Base-by-base conservation (phyloP, 1,140 invertebrate genomes). In the Aphidius ervi region DNA sequence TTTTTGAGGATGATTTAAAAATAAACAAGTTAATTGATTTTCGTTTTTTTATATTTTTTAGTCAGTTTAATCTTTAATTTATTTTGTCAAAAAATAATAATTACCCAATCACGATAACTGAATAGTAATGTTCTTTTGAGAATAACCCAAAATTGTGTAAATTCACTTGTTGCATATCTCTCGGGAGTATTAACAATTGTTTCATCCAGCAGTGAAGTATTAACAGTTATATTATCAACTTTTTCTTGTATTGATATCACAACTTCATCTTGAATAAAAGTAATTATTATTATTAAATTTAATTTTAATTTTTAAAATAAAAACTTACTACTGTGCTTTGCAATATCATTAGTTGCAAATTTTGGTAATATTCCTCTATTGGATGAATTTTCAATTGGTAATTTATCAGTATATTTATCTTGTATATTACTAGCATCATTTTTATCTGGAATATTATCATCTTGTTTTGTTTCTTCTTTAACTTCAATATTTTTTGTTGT, bases 61-160 rank as follows among this genome's bases (percentile, higher is more conserved):
- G 54, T 56, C 16, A 16, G 1, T 43, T 56, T 46, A 61, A 49
- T 58, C 9, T 9, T 10, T 42, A 50, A 23, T 31, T 50, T 50
- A 52, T 37, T 10, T 16, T 16, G 16, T 16, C 0, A 16, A 39
- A 81, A 75, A 92, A 90, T 90, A 31, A 31, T 31, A 31, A 31
- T 31, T 31, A 31, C 23, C 23, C 91, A 93, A 81, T 93, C 91
- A 74, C 91, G 81, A 68, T 87, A 81, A 66, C 90, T 92, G 81
- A 93, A 93, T 3, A 93, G 81, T 43, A 93, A 68, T 0, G 90
- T 89, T 68, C 91, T 79, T 67, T 88, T 90, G 5, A 92, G 75
- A 50, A 92, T 88, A 43, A 92, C 86, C 85, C 89, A 91, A 75
- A 92, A 92, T 76, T 92, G 91, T 49, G 81, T 83, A 0, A 86